These are phyloP conservation scores for Cremastinae sp. DNA, from an alignment of 2,888 invertebrate species.

Conservation along the genomic window DNA sequence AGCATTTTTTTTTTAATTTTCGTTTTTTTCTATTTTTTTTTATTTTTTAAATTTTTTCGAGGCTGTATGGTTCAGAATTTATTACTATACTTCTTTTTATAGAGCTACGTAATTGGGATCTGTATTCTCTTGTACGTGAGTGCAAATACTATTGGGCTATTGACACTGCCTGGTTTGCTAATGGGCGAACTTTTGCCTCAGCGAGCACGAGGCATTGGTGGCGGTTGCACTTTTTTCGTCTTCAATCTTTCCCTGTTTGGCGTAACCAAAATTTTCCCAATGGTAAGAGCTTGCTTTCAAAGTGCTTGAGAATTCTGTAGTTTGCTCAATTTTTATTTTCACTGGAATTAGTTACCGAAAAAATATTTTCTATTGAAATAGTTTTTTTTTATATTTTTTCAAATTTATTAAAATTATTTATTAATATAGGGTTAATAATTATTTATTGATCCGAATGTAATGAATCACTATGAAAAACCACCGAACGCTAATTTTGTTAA, in stretches of 20 bases:
- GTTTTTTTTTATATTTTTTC: neutral
- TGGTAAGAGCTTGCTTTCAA: conserved; percentile 78
- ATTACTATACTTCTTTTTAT: conserved; percentile 45
- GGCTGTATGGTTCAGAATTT: too few species aligned
- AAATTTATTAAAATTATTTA: too few species aligned
- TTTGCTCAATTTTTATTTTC: neutral
- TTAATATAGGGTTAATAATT: too few species aligned
- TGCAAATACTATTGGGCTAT: conserved; percentile 87
- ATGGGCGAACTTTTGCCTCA: conserved; percentile 89
- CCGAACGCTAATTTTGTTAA: too few species aligned
- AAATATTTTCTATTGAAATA: too few species aligned
- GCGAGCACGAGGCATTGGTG: conserved; percentile 87
- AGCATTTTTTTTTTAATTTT: neutral
- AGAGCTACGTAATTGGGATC: conserved; percentile 79
- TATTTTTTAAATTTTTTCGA: neutral
- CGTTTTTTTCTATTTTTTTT: conserved; percentile 1
- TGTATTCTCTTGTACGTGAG: conserved; percentile 87
- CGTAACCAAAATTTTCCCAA: conserved; percentile 87
- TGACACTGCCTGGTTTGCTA: conserved; percentile 89
- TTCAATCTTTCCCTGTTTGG: conserved; percentile 87
- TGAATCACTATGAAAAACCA: too few species aligned
- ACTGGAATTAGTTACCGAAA: too few species aligned
- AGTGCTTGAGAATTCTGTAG: conserved; percentile 1
- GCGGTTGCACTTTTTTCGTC: conserved; percentile 87
- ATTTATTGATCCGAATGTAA: too few species aligned